Evolutionary conservation across 2,888 invertebrate genomes (phyloP), one percentile per base, ranked within the genome.

Genomic region (Plagodis pulveraria): DNA sequence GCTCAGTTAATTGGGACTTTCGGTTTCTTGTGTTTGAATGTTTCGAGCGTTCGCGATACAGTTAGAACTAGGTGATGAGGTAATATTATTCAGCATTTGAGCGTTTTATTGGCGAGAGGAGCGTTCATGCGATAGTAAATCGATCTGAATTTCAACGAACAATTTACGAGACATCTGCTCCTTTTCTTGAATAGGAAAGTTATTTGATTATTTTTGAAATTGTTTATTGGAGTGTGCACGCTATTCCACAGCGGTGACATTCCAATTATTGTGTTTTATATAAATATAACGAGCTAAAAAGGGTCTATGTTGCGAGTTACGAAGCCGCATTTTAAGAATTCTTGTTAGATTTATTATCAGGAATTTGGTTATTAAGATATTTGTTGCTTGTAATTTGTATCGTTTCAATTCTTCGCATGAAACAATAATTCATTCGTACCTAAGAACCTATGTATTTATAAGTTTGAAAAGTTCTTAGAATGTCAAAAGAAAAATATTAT

Each of bases 21-120:
- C 53, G 35, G 53, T 69, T 62, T 58, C 41, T 42, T 58, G 46
- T 67, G 56, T 52, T 32, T 38, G 12, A 55, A 12, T 57, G 45
- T 56, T 67, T 62, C 69, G 67, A 71, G 58, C 50, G 63, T 63
- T 65, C 72, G 73, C 73, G 76, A 63, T 70, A 74, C 69, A 69
- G 40, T 60, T 45, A 44, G 36, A 59, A 40, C 7, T 67, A 41
- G 36, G 41, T 56, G 54, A 22, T 9, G 38, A 44, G 43, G 35
- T 42, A 42, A 34, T 44, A 7, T n/a, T 42, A 40, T 36, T 44
- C 36, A 38, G 9, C 34, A 9, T 5, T 9, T n/a, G 11, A 33
- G 22, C 22, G 46, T 57, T 65, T 44, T 46, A 34, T 40, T 8
- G 12, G 34, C 22, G 4, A 22, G 1, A 22, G 22, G 11, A 35